These are phyloP conservation scores for Chloebia gouldiae DNA, from an alignment of 2,113 vertebrate genomes.

Conservation along the genomic window DNA sequence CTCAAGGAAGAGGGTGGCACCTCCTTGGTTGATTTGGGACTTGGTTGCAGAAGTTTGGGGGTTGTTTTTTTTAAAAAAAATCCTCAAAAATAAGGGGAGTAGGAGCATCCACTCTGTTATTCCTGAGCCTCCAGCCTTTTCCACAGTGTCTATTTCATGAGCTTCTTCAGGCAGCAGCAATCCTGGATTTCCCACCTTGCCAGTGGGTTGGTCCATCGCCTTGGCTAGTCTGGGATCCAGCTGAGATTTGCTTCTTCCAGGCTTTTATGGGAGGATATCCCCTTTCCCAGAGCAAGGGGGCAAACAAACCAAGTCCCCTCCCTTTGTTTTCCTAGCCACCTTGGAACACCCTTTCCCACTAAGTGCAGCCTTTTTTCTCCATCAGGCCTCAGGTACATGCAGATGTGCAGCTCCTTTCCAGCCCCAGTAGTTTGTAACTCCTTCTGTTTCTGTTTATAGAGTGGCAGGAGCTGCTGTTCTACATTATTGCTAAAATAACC, in stretches of 20 bases:
- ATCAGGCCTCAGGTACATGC: background rate
- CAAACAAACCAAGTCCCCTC: background rate
- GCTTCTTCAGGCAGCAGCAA: background rate
- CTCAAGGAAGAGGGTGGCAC: background rate
- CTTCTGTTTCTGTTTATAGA: background rate
- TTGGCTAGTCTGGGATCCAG: rapidly evolving
- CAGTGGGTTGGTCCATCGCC: background rate
- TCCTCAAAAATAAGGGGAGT: background rate
- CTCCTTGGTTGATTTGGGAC: background rate
- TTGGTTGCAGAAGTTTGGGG: background rate
- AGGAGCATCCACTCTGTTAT: background rate
- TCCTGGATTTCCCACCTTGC: background rate
- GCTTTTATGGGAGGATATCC: background rate
- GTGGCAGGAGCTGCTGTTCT: background rate
- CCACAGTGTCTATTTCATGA: background rate
- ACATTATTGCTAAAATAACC: background rate
- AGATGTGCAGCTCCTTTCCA: constrained; percentile 29
- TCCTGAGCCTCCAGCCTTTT: background rate
- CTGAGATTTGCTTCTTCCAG: background rate
- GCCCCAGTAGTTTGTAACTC: background rate
- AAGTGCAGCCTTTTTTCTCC: background rate
- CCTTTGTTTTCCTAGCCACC: background rate
- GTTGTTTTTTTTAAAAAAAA: background rate
- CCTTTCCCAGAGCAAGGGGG: background rate
- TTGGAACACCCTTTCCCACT: background rate